These are phyloP conservation scores for Cygnus atratus DNA, from an alignment of 2,113 vertebrate species.

Conservation along the genomic window DNA sequence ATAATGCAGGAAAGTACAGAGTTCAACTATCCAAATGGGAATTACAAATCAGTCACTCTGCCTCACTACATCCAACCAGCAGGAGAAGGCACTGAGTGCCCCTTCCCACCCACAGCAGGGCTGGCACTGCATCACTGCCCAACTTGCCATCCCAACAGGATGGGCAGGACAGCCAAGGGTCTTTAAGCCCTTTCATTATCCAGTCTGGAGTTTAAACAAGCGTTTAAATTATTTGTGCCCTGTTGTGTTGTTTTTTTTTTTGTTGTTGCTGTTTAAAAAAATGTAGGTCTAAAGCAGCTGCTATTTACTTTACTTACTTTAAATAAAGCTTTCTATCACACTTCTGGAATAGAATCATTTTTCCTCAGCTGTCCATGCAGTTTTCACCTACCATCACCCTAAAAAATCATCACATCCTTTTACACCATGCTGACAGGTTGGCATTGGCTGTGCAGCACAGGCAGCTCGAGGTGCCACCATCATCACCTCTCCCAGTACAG, in stretches of 20 bases:
- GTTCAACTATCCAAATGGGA: neutral
- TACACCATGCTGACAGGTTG: neutral
- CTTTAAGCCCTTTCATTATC: neutral
- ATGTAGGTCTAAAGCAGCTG: neutral
- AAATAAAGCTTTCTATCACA: neutral
- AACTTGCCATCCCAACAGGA: neutral
- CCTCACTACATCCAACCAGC: rapidly evolving
- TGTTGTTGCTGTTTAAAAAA: too few relatives aligned
- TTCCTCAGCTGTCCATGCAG: rapidly evolving
- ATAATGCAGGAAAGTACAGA: neutral
- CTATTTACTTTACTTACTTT: neutral
- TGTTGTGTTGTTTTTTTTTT: too few relatives aligned
- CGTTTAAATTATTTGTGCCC: neutral
- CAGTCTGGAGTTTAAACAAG: neutral
- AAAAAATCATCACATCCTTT: neutral
- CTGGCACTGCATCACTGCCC: neutral
- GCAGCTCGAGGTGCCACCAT: neutral
- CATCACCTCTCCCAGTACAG: neutral
- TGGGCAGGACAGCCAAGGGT: neutral
- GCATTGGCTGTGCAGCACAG: rapidly evolving
- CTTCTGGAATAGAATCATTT: neutral
- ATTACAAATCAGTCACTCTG: neutral
- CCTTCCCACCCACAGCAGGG: neutral
- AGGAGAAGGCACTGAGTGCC: neutral
- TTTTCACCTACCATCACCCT: neutral